phyloP scores from a whole-genome alignment of 2,888 invertebrate genomes.

The Perizoma affinitatum region DNA sequence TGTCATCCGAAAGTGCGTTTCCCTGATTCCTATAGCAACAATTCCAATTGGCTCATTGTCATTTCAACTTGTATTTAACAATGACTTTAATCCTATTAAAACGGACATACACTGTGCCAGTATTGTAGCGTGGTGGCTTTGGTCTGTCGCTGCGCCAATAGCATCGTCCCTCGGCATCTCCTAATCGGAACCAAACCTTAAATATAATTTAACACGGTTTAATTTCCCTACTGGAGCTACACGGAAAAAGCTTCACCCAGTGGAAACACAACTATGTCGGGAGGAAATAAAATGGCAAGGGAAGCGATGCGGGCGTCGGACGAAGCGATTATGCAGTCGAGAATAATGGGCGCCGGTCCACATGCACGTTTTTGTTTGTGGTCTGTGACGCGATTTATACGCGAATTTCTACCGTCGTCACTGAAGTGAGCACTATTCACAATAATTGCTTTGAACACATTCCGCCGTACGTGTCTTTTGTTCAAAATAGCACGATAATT shows the following conservation, averaged over 20 bases:
- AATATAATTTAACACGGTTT: conserved; percentile 82
- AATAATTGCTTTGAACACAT: conserved; percentile 82
- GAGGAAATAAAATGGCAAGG: conserved; percentile 83
- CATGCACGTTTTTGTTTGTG: conserved; percentile 84
- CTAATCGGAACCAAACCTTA: conserved; percentile 80
- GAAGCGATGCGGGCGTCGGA: conserved; percentile 83
- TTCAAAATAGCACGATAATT: conserved; percentile 40
- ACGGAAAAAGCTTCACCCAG: conserved; percentile 76
- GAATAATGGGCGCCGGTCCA: conserved; percentile 83
- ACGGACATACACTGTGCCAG: conserved; percentile 79
- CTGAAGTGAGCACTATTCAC: conserved; percentile 82
- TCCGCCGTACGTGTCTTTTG: conserved; percentile 69
- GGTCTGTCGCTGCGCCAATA: conserved; percentile 74
- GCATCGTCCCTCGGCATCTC: conserved; percentile 65
- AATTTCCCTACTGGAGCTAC: conserved; percentile 71
- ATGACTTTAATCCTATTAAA: conserved; percentile 82
- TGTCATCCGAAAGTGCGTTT: conserved; percentile 38
- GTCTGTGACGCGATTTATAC: conserved; percentile 84
- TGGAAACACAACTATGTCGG: conserved; percentile 79
- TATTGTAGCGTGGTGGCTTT: conserved; percentile 79
- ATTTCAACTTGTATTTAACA: conserved; percentile 77
- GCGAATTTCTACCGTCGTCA: conserved; percentile 80
- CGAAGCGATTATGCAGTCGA: conserved; percentile 84
- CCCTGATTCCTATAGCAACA: conserved; percentile 66
- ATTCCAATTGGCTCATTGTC: conserved; percentile 71